These are phyloP conservation scores for Polydrusus tereticollis DNA, from an alignment of 2,888 invertebrate genomes.

Conservation along the genomic window DNA sequence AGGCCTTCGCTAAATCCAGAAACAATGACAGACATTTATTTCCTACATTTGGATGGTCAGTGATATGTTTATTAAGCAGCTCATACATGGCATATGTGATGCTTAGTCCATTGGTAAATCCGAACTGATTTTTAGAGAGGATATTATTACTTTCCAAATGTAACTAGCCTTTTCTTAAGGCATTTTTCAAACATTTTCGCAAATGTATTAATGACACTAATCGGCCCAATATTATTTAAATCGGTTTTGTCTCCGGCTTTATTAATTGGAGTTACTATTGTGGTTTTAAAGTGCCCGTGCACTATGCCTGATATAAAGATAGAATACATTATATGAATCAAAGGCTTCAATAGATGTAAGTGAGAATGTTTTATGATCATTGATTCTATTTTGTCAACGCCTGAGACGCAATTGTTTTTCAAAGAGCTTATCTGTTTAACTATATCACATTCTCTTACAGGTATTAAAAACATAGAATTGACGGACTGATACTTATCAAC, in stretches of 20 bases:
- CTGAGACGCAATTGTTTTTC: neutral
- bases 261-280: slow-evolving; percentile 18
- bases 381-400: neutral
- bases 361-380: neutral
- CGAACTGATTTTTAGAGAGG: too few relatives aligned
- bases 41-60: too few relatives aligned
- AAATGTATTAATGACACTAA: slow-evolving; percentile 34
- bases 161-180: slow-evolving; percentile 12
- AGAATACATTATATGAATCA: neutral
- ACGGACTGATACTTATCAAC: neutral
- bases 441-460: neutral
- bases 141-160: slow-evolving; percentile 8
- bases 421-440: neutral
- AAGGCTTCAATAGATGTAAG: neutral
- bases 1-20: too few relatives aligned
- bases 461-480: neutral
- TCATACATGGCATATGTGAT: too few relatives aligned
- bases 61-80: too few relatives aligned
- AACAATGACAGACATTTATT: too few relatives aligned
- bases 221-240: slow-evolving; percentile 24
- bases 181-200: slow-evolving; percentile 36
- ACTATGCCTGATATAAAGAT: neutral
- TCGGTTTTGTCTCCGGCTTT: slow-evolving; percentile 13
- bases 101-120: too few relatives aligned
- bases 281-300: neutral